Conservation (phyloP, 2,113 vertebrate genomes). For the Oreochromis tanganicae region DNA sequence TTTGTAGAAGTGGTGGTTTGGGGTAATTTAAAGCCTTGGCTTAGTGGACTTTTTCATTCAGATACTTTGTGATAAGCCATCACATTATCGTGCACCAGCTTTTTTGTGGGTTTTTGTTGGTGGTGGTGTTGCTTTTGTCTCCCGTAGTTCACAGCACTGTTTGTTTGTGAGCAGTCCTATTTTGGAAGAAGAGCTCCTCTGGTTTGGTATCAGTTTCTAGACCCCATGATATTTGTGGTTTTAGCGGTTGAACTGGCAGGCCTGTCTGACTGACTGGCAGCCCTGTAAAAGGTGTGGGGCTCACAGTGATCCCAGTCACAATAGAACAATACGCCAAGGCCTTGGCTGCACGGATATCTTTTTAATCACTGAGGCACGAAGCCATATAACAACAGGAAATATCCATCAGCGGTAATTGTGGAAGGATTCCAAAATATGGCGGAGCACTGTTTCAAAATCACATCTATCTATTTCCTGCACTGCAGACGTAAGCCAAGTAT, state of each 20-base stretch:
- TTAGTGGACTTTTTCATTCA: background rate
- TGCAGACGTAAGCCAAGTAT: background rate
- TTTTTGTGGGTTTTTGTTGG: background rate
- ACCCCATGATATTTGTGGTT: conserved; percentile 1
- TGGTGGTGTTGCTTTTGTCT: background rate
- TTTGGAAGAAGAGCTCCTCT: background rate
- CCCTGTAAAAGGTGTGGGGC: background rate
- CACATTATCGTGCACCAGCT: background rate
- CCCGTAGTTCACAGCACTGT: background rate
- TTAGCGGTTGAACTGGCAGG: background rate
- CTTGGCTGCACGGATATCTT: background rate
- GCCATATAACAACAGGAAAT: background rate
- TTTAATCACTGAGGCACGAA: background rate
- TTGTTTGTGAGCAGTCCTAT: background rate
- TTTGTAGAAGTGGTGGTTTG: background rate
- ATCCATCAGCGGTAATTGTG: background rate
- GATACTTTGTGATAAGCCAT: background rate
- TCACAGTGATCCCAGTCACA: background rate
- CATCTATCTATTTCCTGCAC: background rate
- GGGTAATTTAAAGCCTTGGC: background rate
- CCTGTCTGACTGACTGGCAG: conserved; percentile 1
- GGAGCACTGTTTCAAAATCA: background rate
- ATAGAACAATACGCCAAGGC: background rate
- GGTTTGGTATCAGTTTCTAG: conserved; percentile 14
- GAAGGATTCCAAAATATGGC: background rate